Percentiles rank a stretch among this genome's conserved stretches.
Conservation (phyloP, 2,888 invertebrate genomes). For the Criorhina ranunculi region DNA sequence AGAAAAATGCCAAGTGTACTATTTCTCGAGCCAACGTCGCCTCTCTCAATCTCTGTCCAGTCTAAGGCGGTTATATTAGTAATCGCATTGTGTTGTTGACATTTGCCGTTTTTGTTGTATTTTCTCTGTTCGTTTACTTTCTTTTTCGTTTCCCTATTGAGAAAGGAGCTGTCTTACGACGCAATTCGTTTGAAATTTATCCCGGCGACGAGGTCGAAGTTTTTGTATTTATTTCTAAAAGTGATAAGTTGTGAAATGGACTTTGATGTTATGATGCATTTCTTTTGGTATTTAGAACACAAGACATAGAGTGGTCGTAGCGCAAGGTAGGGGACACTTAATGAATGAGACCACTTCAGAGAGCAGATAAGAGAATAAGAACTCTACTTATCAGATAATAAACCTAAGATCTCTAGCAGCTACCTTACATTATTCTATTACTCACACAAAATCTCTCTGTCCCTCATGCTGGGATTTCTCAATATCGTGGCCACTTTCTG, state of each 20-base stretch:
- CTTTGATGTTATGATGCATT: constrained; percentile 55
- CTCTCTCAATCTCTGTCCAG: constrained; percentile 7
- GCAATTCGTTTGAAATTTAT: constrained; percentile 45
- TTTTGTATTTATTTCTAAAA: constrained; percentile 19
- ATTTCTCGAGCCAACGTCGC: constrained; percentile 22
- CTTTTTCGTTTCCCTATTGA: neutral
- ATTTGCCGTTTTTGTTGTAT: constrained; percentile 27
- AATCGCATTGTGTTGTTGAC: constrained; percentile 25
- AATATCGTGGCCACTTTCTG: constrained; percentile 86
- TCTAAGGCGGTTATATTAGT: constrained; percentile 17
- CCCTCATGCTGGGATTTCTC: constrained; percentile 90
- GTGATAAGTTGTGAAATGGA: constrained; percentile 42
- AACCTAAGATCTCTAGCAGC: no score
- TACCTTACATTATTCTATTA: constrained; percentile 64
- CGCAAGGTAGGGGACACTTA: neutral
- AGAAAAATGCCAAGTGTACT: constrained; percentile 43
- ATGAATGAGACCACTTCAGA: neutral
- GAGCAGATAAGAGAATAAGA: neutral
- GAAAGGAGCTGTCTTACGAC: constrained; percentile 13
- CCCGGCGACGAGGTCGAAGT: constrained; percentile 2
- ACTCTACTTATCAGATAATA: neutral
- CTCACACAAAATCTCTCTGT: constrained; percentile 86
- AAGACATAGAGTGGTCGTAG: neutral
- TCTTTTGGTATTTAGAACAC: constrained; percentile 1
- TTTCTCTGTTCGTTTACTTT: constrained; percentile 15